Evolutionary conservation across 2,888 invertebrate genomes (phyloP).

Genomic region (Congeria kusceri): DNA sequence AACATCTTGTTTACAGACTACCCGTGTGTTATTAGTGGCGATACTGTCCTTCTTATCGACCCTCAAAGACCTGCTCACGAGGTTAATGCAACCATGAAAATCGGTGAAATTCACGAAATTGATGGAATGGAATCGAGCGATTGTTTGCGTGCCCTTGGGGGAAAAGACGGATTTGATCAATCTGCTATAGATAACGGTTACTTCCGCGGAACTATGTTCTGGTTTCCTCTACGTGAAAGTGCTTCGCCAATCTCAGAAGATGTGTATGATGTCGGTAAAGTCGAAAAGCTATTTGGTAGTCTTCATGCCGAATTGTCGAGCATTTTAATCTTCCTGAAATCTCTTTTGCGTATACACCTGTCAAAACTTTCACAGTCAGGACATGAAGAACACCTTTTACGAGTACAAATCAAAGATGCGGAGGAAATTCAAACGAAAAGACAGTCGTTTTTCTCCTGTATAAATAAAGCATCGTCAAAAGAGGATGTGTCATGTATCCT

Average conservation of each 20-base stretch:
- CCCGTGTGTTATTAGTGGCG: constrained; percentile 79
- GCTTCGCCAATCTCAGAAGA: constrained; percentile 72
- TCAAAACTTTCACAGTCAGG: background rate
- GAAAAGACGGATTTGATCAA: constrained; percentile 63
- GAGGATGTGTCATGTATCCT: constrained; percentile 2
- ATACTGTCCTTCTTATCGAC: constrained; percentile 76
- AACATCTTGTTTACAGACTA: constrained; percentile 76
- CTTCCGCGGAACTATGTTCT: constrained; percentile 79
- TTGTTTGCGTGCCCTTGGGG: constrained; percentile 66
- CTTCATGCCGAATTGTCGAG: constrained; percentile 76
- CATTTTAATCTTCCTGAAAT: constrained; percentile 78
- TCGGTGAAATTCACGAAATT: background rate
- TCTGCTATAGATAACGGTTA: constrained; percentile 58
- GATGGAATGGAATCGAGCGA: constrained; percentile 45
- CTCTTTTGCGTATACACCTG: constrained; percentile 43
- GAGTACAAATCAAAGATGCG: constrained; percentile 2
- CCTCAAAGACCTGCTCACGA: constrained; percentile 65
- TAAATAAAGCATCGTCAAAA: constrained; percentile 4
- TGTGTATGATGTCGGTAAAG: constrained; percentile 68
- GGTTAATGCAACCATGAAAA: constrained; percentile 28
- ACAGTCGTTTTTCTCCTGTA: background rate
- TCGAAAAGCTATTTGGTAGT: constrained; percentile 69
- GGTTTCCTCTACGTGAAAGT: constrained; percentile 78
- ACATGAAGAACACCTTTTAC: background rate
- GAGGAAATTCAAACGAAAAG: background rate